These are phyloP conservation scores for Lynx canadensis DNA, from an alignment of 2,113 vertebrate genomes.

Conservation along the genomic window DNA sequence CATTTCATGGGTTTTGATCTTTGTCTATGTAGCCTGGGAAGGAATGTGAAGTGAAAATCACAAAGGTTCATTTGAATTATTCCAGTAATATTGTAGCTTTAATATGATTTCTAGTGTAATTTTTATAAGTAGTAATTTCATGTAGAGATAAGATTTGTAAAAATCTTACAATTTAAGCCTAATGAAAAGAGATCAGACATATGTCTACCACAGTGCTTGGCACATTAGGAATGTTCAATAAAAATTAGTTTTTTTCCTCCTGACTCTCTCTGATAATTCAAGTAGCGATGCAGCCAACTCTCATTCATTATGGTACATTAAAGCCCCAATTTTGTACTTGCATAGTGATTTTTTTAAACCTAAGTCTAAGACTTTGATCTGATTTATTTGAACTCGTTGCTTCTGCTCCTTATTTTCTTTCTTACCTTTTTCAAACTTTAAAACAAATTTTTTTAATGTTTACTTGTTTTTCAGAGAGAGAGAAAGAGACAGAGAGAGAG, in stretches of 20 bases:
- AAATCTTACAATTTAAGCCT: conserved; percentile 3
- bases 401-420: conserved; percentile 33
- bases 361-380: neutral
- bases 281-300: neutral
- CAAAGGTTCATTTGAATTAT: conserved; percentile 22
- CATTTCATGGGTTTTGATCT: neutral
- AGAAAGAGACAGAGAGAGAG: no score
- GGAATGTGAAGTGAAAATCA: conserved; percentile 6
- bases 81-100: conserved; percentile 4
- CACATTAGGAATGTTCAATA: neutral
- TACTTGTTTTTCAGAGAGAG: no score
- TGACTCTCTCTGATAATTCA: neutral
- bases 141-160: neutral
- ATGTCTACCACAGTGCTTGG: neutral
- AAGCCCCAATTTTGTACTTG: neutral
- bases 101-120: conserved; percentile 18
- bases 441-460: no score
- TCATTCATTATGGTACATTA: neutral
- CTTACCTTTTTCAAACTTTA: neutral
- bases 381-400: conserved; percentile 20
- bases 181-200: neutral
- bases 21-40: neutral
- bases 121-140: conserved; percentile 32
- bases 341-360: neutral
- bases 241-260: conserved; percentile 22